These are phyloP conservation scores for Bucco capensis DNA, from an alignment of 2,113 vertebrate species.

Conservation along the genomic window DNA sequence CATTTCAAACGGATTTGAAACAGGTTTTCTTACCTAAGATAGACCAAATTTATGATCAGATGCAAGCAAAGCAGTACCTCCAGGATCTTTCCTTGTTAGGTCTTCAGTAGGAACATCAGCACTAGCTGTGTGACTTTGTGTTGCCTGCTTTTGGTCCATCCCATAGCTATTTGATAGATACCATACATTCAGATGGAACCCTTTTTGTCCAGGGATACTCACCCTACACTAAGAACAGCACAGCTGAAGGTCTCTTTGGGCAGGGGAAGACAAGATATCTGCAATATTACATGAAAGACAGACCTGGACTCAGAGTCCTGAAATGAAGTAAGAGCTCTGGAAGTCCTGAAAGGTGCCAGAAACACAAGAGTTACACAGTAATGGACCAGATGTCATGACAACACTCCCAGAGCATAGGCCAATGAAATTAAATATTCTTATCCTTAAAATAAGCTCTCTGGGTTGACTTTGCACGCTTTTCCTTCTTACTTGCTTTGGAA, in stretches of 20 bases:
- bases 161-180: neutral
- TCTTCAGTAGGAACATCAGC: neutral
- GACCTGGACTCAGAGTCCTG: neutral
- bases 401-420: neutral
- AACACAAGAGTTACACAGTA: neutral
- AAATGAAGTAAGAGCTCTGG: neutral
- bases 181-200: neutral
- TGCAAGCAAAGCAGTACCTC: neutral
- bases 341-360: neutral
- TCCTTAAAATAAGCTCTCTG: neutral
- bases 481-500: neutral
- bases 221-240: neutral
- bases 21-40: neutral
- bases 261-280: neutral
- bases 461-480: neutral
- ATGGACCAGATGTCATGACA: neutral
- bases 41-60: neutral
- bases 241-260: neutral
- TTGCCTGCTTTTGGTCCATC: neutral
- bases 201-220: neutral
- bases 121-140: neutral
- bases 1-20: neutral
- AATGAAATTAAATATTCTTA: neutral
- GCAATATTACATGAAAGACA: neutral
- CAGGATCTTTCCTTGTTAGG: neutral